phyloP scores from a whole-genome alignment of 1,140 invertebrate genomes.

The Conus ventricosus region DNA sequence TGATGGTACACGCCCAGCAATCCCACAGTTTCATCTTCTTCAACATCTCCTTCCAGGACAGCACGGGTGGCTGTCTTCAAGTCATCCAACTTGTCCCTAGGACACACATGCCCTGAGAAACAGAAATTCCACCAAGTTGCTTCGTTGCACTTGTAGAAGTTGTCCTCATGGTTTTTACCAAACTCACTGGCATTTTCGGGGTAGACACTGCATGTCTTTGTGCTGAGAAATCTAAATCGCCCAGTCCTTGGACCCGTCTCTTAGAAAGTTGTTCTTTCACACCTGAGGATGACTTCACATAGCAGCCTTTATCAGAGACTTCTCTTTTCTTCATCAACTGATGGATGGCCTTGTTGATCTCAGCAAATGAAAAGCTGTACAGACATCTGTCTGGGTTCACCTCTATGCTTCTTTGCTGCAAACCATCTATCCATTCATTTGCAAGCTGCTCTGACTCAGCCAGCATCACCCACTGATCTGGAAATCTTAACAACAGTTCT shows the following conservation, averaged over 20 bases:
- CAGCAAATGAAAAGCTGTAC: constrained; percentile 52
- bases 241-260: constrained; percentile 53
- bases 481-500: constrained; percentile 54
- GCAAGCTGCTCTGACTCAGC: constrained; percentile 51
- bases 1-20: constrained; percentile 57
- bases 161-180: constrained; percentile 42
- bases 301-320: constrained; percentile 36
- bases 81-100: constrained; percentile 40
- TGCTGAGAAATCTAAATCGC: constrained; percentile 57
- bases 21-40: constrained; percentile 53
- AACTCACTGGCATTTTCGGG: constrained; percentile 8
- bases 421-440: constrained; percentile 46
- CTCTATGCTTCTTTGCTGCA: constrained; percentile 44
- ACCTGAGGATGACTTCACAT: constrained; percentile 53
- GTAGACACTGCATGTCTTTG: constrained; percentile 39
- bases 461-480: constrained; percentile 59
- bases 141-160: constrained; percentile 55
- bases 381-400: constrained; percentile 45
- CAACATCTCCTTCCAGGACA: constrained; percentile 37
- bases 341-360: constrained; percentile 48
- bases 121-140: constrained; percentile 61
- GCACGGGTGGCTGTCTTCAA: constrained; percentile 29
- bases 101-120: constrained; percentile 55
- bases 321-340: constrained; percentile 34
- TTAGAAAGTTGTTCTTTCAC: constrained; percentile 46